Evolutionary conservation across 2,113 vertebrate genomes (phyloP).

Genomic region (Xiphias gladius): DNA sequence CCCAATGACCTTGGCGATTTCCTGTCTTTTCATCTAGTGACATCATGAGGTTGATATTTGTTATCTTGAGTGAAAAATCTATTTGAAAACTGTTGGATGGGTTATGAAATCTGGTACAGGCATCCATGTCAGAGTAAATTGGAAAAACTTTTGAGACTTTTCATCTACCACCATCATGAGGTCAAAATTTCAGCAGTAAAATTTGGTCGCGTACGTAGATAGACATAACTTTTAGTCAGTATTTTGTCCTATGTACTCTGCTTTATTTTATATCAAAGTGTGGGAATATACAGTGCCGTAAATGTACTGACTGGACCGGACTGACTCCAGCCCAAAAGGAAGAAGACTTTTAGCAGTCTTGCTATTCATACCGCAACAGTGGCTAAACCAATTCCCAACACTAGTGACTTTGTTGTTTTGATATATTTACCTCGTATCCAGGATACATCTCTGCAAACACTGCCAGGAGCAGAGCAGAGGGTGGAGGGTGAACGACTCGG

Average conservation of each 20-base stretch:
- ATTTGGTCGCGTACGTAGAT: neutral
- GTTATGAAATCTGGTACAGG: neutral
- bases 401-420: constrained; percentile 49
- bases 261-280: constrained; percentile 3
- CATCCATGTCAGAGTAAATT: neutral
- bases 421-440: constrained; percentile 75
- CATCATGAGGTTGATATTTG: neutral
- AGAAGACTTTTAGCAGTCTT: constrained; percentile 31
- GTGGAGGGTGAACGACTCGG: constrained; percentile 25
- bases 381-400: constrained; percentile 31
- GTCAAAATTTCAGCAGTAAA: neutral
- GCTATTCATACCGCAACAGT: constrained; percentile 27
- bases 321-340: neutral
- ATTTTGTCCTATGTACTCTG: neutral
- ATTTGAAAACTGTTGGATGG: neutral
- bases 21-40: neutral
- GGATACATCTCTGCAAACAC: constrained; percentile 59
- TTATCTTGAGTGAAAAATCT: neutral
- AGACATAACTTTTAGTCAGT: neutral
- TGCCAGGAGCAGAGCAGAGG: constrained; percentile 43
- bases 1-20: neutral
- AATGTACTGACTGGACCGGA: neutral
- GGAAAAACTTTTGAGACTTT: neutral
- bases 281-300: neutral
- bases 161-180: neutral